phyloP scores from a whole-genome alignment of 2,797 vertebrate species.

The Chelonia mydas region DNA sequence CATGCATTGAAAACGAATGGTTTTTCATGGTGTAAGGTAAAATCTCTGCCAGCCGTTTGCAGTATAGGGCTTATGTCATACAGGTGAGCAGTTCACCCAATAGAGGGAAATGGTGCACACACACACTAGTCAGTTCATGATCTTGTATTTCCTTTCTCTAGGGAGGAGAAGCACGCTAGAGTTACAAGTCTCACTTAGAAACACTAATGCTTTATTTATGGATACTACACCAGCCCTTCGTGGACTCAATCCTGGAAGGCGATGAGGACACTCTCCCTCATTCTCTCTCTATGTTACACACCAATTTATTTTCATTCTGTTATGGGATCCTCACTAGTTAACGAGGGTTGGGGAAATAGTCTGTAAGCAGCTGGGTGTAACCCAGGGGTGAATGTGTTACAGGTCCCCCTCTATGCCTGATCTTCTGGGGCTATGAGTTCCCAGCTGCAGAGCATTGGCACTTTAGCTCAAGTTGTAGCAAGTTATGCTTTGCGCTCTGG shows the following conservation, averaged over 20 bases:
- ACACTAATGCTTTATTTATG: too few species aligned
- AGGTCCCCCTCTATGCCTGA: fast-evolving
- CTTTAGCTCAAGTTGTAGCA: background rate
- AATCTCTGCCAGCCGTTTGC: fast-evolving
- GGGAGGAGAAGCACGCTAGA: background rate
- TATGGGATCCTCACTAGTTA: fast-evolving
- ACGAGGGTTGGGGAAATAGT: background rate
- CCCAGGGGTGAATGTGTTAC: background rate
- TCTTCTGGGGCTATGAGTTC: background rate
- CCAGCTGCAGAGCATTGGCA: fast-evolving
- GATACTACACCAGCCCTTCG: too few species aligned
- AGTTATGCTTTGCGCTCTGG: background rate
- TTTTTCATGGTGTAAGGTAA: background rate
- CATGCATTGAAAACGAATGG: background rate
- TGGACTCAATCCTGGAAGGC: too few species aligned
- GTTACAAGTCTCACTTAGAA: background rate
- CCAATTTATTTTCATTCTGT: background rate
- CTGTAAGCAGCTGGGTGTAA: background rate
- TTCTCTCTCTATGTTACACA: too few species aligned
- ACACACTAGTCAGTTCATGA: fast-evolving
- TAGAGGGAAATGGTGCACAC: background rate
- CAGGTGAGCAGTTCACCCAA: background rate
- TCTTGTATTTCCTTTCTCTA: fast-evolving
- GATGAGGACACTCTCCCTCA: too few species aligned
- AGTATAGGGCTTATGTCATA: fast-evolving